Conservation (phyloP, 2,888 invertebrate genomes). For the Apamea anceps region DNA sequence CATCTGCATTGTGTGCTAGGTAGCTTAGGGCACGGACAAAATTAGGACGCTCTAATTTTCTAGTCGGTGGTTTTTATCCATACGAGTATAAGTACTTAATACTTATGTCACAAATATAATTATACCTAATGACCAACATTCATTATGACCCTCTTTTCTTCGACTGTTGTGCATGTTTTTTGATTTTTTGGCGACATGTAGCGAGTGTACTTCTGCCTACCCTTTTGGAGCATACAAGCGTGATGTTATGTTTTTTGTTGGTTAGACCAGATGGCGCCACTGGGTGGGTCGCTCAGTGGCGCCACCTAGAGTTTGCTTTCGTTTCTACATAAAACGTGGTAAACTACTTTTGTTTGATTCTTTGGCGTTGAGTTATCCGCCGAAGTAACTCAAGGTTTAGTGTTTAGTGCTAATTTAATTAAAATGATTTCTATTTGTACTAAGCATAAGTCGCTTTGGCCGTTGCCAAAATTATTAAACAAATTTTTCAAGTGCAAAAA, state of each 20-base stretch:
- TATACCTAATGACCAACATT: too few species aligned
- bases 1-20: not conserved
- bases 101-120: too few species aligned
- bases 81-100: too few species aligned
- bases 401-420: not conserved
- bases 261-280: not conserved
- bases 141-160: not conserved
- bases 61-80: not conserved
- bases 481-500: not conserved
- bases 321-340: not conserved
- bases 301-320: not conserved
- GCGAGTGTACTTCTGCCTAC: not conserved
- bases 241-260: too few species aligned
- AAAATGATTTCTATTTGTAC: not conserved
- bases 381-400: not conserved
- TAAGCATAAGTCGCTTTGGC: not conserved
- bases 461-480: not conserved
- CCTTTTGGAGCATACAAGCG: too few species aligned
- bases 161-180: not conserved
- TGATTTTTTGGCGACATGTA: not conserved
- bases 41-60: not conserved
- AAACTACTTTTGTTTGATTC: slow-evolving; percentile 10
- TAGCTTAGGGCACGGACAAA: not conserved
- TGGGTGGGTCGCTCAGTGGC: not conserved
- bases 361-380: not conserved